Conservation (phyloP, 2,113 vertebrate species). For the Lepidothrix coronata region DNA sequence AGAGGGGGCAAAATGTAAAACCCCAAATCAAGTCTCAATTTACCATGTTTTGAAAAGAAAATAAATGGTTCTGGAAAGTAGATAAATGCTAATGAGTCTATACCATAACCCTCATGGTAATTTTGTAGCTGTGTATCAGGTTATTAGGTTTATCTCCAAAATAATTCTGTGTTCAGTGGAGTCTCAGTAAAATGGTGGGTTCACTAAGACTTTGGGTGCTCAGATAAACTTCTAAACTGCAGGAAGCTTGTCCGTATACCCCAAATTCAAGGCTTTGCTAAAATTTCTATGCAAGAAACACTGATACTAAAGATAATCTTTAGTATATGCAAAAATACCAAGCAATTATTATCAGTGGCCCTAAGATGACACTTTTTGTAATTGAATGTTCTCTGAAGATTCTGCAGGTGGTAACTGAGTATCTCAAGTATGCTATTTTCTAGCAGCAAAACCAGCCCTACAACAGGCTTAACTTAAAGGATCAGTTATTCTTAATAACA, state of each 20-base stretch:
- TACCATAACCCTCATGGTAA: neutral
- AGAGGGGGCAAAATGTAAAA: neutral
- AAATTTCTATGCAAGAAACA: neutral
- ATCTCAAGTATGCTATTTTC: neutral
- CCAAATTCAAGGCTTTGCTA: neutral
- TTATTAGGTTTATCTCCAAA: neutral
- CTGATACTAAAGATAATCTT: neutral
- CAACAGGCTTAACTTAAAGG: neutral
- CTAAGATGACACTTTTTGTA: neutral
- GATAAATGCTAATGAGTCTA: neutral
- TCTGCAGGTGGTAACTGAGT: neutral
- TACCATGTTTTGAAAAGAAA: neutral
- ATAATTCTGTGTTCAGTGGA: neutral
- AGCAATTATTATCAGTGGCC: neutral
- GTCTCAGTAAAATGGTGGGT: neutral
- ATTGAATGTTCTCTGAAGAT: neutral
- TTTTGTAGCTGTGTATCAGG: neutral
- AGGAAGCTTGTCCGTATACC: neutral
- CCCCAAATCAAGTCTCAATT: neutral
- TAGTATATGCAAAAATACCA: neutral
- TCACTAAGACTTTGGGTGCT: neutral
- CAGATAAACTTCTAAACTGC: neutral
- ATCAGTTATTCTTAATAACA: neutral
- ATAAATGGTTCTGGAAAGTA: neutral
- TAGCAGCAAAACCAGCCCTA: neutral